These are phyloP conservation scores for Adelognathus sp. DNA, from an alignment of 2,888 invertebrate genomes.

Conservation along the genomic window DNA sequence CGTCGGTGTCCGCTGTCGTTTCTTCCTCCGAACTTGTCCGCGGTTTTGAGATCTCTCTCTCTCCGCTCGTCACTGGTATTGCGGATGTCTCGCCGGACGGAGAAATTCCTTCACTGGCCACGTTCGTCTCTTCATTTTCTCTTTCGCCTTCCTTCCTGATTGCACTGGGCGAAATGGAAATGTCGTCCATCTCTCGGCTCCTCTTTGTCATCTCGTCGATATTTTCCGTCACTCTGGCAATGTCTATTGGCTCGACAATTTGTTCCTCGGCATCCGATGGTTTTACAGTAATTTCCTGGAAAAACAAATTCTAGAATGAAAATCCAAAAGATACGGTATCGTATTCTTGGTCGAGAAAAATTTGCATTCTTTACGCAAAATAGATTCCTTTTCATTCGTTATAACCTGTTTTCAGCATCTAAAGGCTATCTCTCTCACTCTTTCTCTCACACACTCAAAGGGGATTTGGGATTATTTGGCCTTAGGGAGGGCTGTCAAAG, in stretches of 20 bases:
- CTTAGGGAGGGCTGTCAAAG: too few species aligned
- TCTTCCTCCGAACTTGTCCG: constrained; percentile 19
- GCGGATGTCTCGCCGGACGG: not conserved
- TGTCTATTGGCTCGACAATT: constrained; percentile 67
- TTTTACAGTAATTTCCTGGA: constrained; percentile 56
- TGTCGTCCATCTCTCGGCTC: constrained; percentile 50
- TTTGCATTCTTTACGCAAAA: too few species aligned
- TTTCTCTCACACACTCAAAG: too few species aligned
- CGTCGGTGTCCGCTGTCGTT: not conserved
- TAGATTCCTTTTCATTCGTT: too few species aligned
- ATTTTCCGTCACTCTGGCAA: constrained; percentile 68
- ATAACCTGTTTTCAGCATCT: too few species aligned
- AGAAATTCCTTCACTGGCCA: not conserved
- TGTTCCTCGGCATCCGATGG: constrained; percentile 39
- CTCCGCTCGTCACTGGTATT: not conserved
- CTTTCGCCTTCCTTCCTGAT: constrained; percentile 19
- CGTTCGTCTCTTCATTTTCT: not conserved
- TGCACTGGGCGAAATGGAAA: constrained; percentile 29
- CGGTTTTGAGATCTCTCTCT: not conserved
- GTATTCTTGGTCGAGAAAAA: too few species aligned
- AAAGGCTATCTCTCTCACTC: too few species aligned
- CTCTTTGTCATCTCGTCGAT: constrained; percentile 69
- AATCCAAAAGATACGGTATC: too few species aligned
- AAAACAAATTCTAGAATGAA: constrained; percentile 6
- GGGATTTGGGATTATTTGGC: too few species aligned